Percentiles rank a stretch among this genome's conserved stretches.
Conservation (phyloP, 2,797 vertebrate genomes). For the Dipus sagitta region DNA sequence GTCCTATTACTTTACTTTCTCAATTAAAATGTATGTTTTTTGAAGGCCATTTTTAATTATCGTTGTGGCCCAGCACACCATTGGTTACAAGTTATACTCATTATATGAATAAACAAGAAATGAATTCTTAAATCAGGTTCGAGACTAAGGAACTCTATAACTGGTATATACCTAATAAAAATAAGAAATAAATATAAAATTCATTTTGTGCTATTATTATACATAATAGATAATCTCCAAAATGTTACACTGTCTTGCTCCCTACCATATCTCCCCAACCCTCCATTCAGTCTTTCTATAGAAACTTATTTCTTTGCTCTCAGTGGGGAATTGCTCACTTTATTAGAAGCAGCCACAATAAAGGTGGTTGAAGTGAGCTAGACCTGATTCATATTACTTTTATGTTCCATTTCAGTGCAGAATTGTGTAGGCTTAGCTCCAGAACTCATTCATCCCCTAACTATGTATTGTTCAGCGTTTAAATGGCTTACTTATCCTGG, state of each 20-base stretch:
- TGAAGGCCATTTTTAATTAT: not conserved
- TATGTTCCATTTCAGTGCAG: slow-evolving; percentile 33
- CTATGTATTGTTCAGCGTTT: not conserved
- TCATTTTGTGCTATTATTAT: not conserved
- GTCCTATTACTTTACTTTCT: not conserved
- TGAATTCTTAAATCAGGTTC: not conserved
- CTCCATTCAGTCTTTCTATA: not conserved
- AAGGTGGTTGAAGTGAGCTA: slow-evolving; percentile 23
- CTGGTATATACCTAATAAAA: slow-evolving; percentile 1
- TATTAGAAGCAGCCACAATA: slow-evolving; percentile 56
- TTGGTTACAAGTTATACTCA: slow-evolving; percentile 29
- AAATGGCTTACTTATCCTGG: slow-evolving; percentile 44
- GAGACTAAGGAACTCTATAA: not conserved
- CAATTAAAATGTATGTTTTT: not conserved
- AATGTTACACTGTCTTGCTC: not conserved
- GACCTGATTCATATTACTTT: slow-evolving; percentile 40
- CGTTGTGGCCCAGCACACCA: not conserved
- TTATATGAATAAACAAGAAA: not conserved
- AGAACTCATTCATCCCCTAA: slow-evolving; percentile 37
- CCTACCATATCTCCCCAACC: not conserved
- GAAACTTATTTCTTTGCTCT: slow-evolving; percentile 5
- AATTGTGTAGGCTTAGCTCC: slow-evolving; percentile 15
- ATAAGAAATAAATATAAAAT: slow-evolving; percentile 30
- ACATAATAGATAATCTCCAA: not conserved
- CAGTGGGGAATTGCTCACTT: slow-evolving; percentile 37